Percentiles rank a stretch among this genome's conserved stretches.
These are phyloP conservation scores for Popillia japonica DNA, from an alignment of 1,140 invertebrate species.

Conservation along the genomic window DNA sequence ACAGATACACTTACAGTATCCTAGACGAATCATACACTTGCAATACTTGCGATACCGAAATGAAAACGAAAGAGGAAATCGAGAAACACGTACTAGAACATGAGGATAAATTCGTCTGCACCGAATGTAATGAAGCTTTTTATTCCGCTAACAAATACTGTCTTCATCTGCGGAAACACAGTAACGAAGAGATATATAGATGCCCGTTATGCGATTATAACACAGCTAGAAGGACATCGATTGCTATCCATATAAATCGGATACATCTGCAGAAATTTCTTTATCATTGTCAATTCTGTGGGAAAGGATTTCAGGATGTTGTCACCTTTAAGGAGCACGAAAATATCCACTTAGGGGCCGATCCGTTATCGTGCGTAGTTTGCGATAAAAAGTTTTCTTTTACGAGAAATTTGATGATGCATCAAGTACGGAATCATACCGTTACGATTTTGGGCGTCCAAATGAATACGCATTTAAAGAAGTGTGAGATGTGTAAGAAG, in stretches of 20 bases:
- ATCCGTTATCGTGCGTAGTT: constrained; percentile 64
- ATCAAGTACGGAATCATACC: constrained; percentile 50
- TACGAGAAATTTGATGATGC: constrained; percentile 49
- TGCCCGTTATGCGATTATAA: constrained; percentile 51
- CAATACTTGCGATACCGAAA: constrained; percentile 51
- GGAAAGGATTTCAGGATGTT: constrained; percentile 61
- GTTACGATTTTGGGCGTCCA: constrained; percentile 38
- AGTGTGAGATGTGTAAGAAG: no score
- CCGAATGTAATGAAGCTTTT: constrained; percentile 43
- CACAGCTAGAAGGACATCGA: constrained; percentile 46
- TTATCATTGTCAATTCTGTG: constrained; percentile 63
- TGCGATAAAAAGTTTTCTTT: constrained; percentile 51
- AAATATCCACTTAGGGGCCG: constrained; percentile 74
- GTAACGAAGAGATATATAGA: background rate
- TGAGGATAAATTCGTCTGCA: constrained; percentile 49
- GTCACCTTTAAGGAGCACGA: constrained; percentile 63
- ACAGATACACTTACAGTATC: constrained; percentile 50
- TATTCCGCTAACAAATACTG: background rate
- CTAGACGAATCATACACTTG: constrained; percentile 49
- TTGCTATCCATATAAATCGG: constrained; percentile 52
- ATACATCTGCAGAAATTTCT: constrained; percentile 56
- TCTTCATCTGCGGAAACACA: background rate
- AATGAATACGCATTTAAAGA: no score
- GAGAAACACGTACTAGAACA: constrained; percentile 51
- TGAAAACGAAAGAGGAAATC: constrained; percentile 48